These are phyloP conservation scores for Cossypha niveicapilla DNA, from an alignment of 2,797 vertebrate species.

Conservation along the genomic window DNA sequence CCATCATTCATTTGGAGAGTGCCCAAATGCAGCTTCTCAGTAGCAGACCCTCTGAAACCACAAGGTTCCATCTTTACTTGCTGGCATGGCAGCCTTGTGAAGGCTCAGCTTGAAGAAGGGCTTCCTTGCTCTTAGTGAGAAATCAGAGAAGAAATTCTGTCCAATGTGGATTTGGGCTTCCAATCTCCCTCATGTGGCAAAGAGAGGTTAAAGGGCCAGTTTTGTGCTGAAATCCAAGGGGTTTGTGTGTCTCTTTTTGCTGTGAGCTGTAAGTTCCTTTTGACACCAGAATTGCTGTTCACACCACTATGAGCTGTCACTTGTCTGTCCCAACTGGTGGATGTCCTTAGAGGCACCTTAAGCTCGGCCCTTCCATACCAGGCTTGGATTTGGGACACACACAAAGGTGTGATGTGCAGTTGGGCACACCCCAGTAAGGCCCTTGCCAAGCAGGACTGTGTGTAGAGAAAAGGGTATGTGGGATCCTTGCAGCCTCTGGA, in stretches of 20 bases:
- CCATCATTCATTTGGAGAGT: background rate
- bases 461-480: rapidly evolving
- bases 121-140: background rate
- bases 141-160: background rate
- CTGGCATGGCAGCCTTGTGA: background rate
- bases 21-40: background rate
- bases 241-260: background rate
- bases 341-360: background rate
- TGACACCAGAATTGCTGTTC: background rate
- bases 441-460: background rate
- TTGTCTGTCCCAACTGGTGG: background rate
- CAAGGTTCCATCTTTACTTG: background rate
- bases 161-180: background rate
- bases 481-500: background rate
- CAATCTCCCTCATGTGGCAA: background rate
- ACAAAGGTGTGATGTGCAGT: background rate
- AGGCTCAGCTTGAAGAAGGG: background rate
- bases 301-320: background rate
- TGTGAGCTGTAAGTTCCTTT: background rate
- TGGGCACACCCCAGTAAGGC: background rate
- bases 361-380: background rate
- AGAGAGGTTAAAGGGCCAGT: background rate
- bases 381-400: background rate
- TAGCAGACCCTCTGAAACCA: background rate
- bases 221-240: background rate